A percentile compares a stretch with the other conserved stretches of the same genome.
phyloP scores from a whole-genome alignment of 1,140 invertebrate species.

The Propsilocerus akamusi region DNA sequence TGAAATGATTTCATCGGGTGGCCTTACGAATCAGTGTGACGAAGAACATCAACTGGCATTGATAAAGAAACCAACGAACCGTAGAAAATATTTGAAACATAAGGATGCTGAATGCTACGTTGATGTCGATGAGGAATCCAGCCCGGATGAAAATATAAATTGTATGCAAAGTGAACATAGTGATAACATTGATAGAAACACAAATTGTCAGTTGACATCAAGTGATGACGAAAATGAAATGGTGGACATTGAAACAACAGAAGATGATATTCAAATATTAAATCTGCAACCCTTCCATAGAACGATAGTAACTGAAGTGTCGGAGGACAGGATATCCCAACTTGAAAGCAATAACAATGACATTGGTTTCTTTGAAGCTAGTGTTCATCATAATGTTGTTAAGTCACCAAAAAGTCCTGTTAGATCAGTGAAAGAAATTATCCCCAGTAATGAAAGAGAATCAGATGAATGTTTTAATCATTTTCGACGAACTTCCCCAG shows the following conservation, averaged over 20 bases:
- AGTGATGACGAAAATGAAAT: constrained; percentile 28
- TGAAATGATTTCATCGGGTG: no score
- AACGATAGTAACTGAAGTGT: not conserved
- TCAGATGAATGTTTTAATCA: not conserved
- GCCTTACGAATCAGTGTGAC: no score
- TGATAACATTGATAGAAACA: not conserved
- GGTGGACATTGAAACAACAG: constrained; percentile 40
- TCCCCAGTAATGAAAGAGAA: not conserved
- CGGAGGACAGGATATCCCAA: not conserved
- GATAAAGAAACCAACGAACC: no score
- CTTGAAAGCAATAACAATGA: not conserved
- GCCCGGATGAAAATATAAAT: no score
- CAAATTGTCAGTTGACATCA: constrained; percentile 14
- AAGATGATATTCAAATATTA: constrained; percentile 22
- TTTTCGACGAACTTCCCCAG: not conserved
- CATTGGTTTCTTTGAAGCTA: no score
- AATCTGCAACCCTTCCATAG: not conserved
- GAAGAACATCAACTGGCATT: no score
- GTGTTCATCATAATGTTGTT: no score
- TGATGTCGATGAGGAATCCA: no score
- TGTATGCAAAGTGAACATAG: no score
- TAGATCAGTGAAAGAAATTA: not conserved
- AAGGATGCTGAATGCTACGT: no score
- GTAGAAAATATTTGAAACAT: no score
- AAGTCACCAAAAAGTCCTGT: no score